Evolutionary conservation across 2,888 invertebrate species (phyloP), one percentile per base, ranked within the genome.

Genomic region (Polyommatus iphigenia): DNA sequence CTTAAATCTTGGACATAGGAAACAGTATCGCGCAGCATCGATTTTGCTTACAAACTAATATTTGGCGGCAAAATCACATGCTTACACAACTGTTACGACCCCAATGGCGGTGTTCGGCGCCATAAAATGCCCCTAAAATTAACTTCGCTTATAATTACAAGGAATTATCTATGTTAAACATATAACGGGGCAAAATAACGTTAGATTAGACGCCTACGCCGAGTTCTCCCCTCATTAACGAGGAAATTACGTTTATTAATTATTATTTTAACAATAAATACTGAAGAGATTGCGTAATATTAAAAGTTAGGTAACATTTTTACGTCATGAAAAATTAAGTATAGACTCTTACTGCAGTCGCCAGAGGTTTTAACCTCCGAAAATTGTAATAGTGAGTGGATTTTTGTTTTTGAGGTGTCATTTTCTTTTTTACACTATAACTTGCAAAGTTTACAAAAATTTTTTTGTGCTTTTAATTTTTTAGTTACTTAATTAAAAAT

Each of bases 21-120:
- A 1, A 7, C 10, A 54, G 13, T 29, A 50, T 75, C 5, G 50
- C 18, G 29, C 24, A 29, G 8, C 24, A 54, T 29, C 13, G 18
- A 15, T 29, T 50, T 8, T 75, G 50, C 24, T 75, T 50, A 46
- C 73, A 73, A 29, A 50, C 54, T 29, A 75, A 54, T 50, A 75
- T 75, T 75, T 54, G 75, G 75, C 54, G 75, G 46, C 46, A 54
- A 75, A 75, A 50, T 50, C 50, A n/a, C 46, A 73, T 73, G 73
- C 73, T 73, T 73, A 50, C 73, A 75, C 75, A 75, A 75, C 75
- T 50, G 75, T 75, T 75, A 75, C 29, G 54, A 32, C 24, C 20
- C 24, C 15, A 75, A 75, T 75, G 24, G 24, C 75, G 24, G 75
- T 54, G 2, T 50, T 75, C 7, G n/a, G 41, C 72, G 4, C 20